These are phyloP conservation scores for Noctua pronuba DNA, from an alignment of 2,888 invertebrate species.

Conservation along the genomic window DNA sequence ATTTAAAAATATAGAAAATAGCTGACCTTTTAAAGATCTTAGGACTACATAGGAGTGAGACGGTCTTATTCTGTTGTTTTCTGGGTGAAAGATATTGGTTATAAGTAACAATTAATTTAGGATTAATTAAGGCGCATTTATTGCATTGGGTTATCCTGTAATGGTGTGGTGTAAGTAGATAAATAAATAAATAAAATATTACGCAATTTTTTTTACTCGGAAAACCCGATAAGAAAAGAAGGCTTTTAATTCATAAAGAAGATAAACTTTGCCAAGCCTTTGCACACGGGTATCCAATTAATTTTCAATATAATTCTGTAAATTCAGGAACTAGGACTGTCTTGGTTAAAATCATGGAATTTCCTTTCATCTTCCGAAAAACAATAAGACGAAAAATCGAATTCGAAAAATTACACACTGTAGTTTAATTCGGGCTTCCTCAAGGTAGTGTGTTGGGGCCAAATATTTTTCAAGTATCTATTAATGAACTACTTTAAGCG, in stretches of 20 bases:
- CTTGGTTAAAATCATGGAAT: background rate
- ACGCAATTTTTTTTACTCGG: background rate
- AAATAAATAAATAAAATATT: background rate
- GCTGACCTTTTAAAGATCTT: background rate
- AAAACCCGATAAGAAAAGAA: background rate
- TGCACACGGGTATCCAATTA: background rate
- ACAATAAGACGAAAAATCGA: background rate
- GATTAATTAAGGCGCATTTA: no score
- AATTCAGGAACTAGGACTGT: background rate
- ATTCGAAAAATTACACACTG: background rate
- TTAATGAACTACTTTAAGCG: background rate
- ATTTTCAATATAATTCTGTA: background rate
- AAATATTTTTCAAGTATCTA: background rate
- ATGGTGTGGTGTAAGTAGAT: no score
- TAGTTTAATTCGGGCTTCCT: background rate
- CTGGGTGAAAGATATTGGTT: no score
- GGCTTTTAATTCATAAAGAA: background rate
- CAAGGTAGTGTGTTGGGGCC: slow-evolving; percentile 7
- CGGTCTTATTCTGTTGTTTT: no score
- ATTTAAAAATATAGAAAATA: background rate
- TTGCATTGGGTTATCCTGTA: no score
- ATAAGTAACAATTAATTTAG: no score
- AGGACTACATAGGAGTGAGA: no score
- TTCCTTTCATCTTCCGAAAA: background rate
- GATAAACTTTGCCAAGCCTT: background rate